Evolutionary conservation across 2,113 vertebrate species (phyloP), one percentile per base, ranked within the genome.

Genomic region (Baryphthengus martii): DNA sequence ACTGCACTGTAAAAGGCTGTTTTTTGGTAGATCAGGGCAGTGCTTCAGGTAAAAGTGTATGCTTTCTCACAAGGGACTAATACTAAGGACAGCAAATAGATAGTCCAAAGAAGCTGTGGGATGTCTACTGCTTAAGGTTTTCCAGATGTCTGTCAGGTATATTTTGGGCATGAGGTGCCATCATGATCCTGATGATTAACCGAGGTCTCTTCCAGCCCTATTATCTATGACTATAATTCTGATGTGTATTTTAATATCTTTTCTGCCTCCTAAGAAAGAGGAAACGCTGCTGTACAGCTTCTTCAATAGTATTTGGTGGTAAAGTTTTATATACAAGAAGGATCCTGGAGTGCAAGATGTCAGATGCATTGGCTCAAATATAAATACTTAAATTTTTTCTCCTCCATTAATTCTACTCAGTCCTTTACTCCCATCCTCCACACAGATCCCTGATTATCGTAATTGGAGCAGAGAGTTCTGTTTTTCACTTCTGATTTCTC

Each of bases 321-420:
- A 39, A 50, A 39, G 42, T 83, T 87, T 90, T 85, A 80, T 31
- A 50, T 81, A 85, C 24, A 70, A 12, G 1, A 15, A 39, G 52
- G 18, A 15, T 50, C 13, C 78, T 73, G 50, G 25, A 63, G 58
- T 49, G 35, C 23, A 85, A 85, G 52, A 63, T 70, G 44, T 90
- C 73, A 91, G 87, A 72, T 59, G 10, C 33, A 33, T 39, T 89
- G 66, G 80, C n/a, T 82, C 31, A 82, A 58, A 88, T 40, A 91
- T 62, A 73, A 91, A 78, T 79, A 91, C 93, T 52, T 49, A 55
- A 91, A 63, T 42, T 76, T 94, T 85, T 96, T 58, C 56, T 87
- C 15, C 58, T 76, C 71, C 77, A 73, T 91, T 95, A 87, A 79
- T 92, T 92, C 84, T 83, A 44, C 44, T 68, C 58, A 85, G 44